Conservation (phyloP, 2,888 invertebrate genomes). For the Tetanocera ferruginea region DNA sequence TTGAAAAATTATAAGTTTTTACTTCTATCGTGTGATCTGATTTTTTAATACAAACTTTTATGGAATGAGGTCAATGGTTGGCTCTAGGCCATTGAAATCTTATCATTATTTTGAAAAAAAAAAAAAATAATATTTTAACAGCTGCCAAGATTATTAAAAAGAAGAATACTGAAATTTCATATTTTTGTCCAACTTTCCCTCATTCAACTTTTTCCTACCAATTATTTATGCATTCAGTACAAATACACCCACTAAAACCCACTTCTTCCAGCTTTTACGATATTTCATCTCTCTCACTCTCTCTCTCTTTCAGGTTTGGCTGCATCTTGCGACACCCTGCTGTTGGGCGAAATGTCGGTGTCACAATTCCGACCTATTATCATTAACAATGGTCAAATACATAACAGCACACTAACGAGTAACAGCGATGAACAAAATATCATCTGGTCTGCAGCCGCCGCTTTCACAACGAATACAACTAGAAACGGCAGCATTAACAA, state of each 20-base stretch:
- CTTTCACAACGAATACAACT: constrained; percentile 3
- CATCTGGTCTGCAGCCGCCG: constrained; percentile 38
- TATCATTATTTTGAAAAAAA: no score
- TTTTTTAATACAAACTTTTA: no score
- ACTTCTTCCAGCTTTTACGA: not conserved
- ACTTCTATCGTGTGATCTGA: no score
- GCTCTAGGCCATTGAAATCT: no score
- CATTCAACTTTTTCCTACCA: not conserved
- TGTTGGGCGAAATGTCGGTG: constrained; percentile 77
- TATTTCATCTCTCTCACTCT: not conserved
- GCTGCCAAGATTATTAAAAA: no score
- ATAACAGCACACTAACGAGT: constrained; percentile 65
- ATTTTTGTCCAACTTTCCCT: no score
- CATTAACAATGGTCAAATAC: constrained; percentile 63
- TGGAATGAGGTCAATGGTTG: no score
- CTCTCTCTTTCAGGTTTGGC: constrained; percentile 75
- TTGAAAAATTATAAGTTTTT: no score
- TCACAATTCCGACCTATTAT: constrained; percentile 69
- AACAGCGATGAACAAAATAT: constrained; percentile 52
- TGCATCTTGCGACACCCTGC: constrained; percentile 76
- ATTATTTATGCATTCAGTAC: not conserved
- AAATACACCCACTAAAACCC: not conserved
- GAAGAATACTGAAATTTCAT: no score
- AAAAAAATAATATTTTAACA: no score
- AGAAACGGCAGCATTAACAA: constrained; percentile 47